phyloP scores from a whole-genome alignment of 2,113 vertebrate species.

The Brienomyrus brachyistius region DNA sequence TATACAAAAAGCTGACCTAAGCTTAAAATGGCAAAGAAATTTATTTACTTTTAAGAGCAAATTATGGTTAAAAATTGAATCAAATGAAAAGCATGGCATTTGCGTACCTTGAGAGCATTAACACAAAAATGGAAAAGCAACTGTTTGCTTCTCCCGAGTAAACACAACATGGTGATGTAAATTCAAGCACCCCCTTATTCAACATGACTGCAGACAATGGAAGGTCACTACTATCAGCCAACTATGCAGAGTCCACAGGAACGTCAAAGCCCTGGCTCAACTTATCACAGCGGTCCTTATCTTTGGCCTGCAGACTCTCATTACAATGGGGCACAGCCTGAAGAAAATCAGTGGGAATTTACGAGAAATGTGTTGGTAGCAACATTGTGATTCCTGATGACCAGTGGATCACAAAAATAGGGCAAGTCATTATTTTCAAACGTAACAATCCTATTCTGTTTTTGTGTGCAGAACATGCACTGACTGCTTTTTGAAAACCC shows the following conservation, averaged over 20 bases:
- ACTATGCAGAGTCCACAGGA: slow-evolving; percentile 1
- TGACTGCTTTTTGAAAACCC: not conserved
- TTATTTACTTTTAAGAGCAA: slow-evolving; percentile 1
- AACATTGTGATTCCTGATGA: slow-evolving; percentile 1
- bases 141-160: slow-evolving; percentile 5
- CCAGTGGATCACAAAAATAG: not conserved
- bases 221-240: not conserved
- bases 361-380: not conserved
- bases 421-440: not conserved
- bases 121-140: not conserved
- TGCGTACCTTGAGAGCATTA: slow-evolving; percentile 9
- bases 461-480: not conserved
- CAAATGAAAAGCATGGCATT: not conserved
- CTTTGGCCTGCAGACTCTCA: slow-evolving; percentile 2
- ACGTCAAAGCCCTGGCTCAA: not conserved
- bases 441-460: not conserved
- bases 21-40: not conserved
- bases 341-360: not conserved
- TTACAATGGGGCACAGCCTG: not conserved
- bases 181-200: slow-evolving; percentile 1
- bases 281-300: slow-evolving; percentile 12
- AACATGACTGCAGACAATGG: not conserved
- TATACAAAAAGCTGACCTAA: not conserved
- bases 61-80: slow-evolving; percentile 9
- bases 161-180: not conserved